These are phyloP conservation scores for Bombus sylvicola DNA, from an alignment of 1,140 invertebrate genomes.

Conservation along the genomic window DNA sequence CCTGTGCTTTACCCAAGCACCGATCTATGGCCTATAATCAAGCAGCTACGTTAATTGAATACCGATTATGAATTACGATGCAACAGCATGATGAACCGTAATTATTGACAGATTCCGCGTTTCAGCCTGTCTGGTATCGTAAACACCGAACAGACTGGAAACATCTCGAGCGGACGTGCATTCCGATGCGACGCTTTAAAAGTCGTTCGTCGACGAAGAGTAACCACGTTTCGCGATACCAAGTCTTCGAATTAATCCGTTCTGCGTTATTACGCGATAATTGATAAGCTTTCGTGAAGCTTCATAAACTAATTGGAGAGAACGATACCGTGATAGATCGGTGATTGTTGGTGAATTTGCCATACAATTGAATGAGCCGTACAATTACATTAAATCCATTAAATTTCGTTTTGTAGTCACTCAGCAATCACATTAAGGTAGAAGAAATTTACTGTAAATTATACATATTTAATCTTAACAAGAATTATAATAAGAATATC, in stretches of 20 bases:
- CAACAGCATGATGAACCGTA: constrained; percentile 59
- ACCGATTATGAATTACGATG: constrained; percentile 73
- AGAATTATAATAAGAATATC: not conserved
- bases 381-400: too few species aligned
- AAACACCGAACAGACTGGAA: not conserved
- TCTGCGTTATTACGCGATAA: not conserved
- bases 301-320: not conserved
- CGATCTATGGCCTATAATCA: constrained; percentile 64
- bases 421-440: too few species aligned
- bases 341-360: not conserved
- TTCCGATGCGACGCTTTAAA: not conserved
- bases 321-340: not conserved
- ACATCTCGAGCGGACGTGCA: not conserved
- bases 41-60: constrained; percentile 72
- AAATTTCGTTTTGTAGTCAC: not conserved
- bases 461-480: too few species aligned
- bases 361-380: not conserved
- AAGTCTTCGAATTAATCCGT: not conserved
- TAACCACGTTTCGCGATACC: too few species aligned
- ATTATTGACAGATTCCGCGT: constrained; percentile 71
- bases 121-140: not conserved
- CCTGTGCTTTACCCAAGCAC: constrained; percentile 49
- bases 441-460: too few species aligned
- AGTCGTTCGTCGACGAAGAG: not conserved
- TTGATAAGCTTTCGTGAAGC: not conserved